Conservation (phyloP, 2,888 invertebrate genomes). For the Ypsolopha scabrella region DNA sequence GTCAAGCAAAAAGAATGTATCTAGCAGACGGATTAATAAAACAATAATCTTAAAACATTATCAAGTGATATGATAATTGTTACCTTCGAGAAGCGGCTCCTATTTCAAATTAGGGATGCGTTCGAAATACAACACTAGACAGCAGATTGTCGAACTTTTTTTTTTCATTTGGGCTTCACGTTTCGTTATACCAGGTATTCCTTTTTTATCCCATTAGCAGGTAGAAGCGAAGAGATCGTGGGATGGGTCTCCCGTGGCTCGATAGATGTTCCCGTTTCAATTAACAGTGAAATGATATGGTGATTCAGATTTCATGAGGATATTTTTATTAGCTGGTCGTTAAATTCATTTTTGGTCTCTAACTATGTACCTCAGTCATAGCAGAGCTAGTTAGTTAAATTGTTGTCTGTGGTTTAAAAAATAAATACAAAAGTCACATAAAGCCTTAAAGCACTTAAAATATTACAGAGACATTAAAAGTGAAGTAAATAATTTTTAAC, state of each 20-base stretch:
- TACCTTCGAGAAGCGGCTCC: slow-evolving; percentile 17
- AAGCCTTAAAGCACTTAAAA: too few relatives aligned
- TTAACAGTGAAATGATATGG: slow-evolving; percentile 21
- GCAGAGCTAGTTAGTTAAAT: too few relatives aligned
- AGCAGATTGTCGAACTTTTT: slow-evolving; percentile 15
- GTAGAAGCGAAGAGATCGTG: slow-evolving; percentile 17
- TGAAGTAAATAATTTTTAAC: too few relatives aligned
- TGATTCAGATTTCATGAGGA: background rate
- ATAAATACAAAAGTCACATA: too few relatives aligned
- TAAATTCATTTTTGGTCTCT: too few relatives aligned
- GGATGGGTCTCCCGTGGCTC: slow-evolving; percentile 30
- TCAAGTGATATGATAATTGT: slow-evolving; percentile 25
- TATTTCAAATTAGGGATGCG: slow-evolving; percentile 39
- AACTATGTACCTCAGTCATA: too few relatives aligned
- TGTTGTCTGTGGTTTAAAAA: too few relatives aligned
- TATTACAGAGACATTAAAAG: background rate
- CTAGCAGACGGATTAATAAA: slow-evolving; percentile 7
- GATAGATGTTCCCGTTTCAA: slow-evolving; percentile 47
- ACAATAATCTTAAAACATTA: slow-evolving; percentile 17
- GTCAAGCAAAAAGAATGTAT: background rate
- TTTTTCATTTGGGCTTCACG: slow-evolving; percentile 8
- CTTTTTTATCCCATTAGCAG: slow-evolving; percentile 36
- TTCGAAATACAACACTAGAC: slow-evolving; percentile 23
- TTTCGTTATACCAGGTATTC: slow-evolving; percentile 10
- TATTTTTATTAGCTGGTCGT: background rate